A percentile compares a stretch with the other conserved stretches of the same genome.
Conservation (phyloP, 35 echinoderm and acorn worm genomes). For the Patiria miniata region DNA sequence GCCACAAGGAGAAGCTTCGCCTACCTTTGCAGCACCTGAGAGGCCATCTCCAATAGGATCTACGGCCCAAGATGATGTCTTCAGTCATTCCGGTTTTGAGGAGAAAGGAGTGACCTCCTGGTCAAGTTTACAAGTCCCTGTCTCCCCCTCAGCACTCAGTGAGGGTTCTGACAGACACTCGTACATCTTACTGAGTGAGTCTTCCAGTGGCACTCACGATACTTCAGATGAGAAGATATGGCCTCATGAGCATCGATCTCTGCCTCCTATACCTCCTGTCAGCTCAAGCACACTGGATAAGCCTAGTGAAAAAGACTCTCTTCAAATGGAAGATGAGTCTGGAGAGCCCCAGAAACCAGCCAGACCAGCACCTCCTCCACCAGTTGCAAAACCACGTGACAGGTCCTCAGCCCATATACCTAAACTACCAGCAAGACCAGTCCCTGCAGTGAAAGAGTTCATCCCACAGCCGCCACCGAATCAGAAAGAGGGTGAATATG, state of each 20-base stretch:
- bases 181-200: conserved; percentile 17
- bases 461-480: neutral
- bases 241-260: neutral
- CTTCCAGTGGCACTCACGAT: neutral
- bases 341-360: neutral
- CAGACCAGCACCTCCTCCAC: conserved; percentile 27
- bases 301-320: neutral
- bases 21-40: neutral
- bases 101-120: neutral
- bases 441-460: neutral
- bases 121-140: neutral
- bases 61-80: neutral
- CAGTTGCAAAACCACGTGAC: neutral
- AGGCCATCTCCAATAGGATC: neutral
- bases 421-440: neutral
- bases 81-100: neutral
- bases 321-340: neutral
- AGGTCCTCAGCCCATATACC: neutral
- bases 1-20: neutral
- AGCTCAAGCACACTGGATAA: neutral
- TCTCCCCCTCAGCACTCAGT: conserved; percentile 9
- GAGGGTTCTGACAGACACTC: conserved; percentile 1
- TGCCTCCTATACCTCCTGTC: neutral
- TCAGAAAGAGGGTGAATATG: conserved; percentile 35
- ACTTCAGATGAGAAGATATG: too few species aligned